A percentile compares a stretch with the other conserved stretches of the same genome.
These are phyloP conservation scores for Furnarius figulus DNA, from an alignment of 2,113 vertebrate species.

Conservation along the genomic window DNA sequence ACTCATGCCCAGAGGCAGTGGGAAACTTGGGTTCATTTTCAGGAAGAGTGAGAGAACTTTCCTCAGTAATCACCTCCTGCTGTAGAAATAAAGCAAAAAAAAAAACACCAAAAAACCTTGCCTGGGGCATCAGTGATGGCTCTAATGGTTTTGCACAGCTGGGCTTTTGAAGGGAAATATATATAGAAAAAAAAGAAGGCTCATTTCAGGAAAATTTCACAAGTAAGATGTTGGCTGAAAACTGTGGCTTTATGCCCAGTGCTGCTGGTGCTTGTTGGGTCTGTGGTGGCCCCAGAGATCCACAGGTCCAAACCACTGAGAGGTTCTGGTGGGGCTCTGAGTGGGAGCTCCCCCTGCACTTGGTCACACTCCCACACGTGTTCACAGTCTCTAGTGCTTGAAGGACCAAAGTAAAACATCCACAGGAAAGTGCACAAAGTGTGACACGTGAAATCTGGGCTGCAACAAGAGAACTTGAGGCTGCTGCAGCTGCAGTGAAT, in stretches of 20 bases:
- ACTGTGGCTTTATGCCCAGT: neutral
- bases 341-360: neutral
- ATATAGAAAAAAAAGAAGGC: neutral
- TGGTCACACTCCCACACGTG: fast-evolving
- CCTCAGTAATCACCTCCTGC: neutral
- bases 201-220: neutral
- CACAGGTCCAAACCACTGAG: fast-evolving
- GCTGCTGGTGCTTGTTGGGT: neutral
- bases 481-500: neutral
- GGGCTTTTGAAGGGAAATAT: neutral
- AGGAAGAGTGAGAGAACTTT: neutral
- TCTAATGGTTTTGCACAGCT: neutral
- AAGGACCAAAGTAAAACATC: neutral
- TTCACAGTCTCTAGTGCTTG: fast-evolving
- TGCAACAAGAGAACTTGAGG: neutral
- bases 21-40: neutral
- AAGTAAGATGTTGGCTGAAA: neutral
- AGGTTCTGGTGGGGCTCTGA: fast-evolving
- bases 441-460: neutral
- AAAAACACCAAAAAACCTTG: neutral
- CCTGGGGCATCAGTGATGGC: neutral
- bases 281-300: fast-evolving
- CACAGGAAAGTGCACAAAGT: neutral
- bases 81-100: neutral
- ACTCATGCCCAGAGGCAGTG: neutral